Base-by-base conservation (phyloP, 2,888 invertebrate genomes). In the Spialia ferax region DNA sequence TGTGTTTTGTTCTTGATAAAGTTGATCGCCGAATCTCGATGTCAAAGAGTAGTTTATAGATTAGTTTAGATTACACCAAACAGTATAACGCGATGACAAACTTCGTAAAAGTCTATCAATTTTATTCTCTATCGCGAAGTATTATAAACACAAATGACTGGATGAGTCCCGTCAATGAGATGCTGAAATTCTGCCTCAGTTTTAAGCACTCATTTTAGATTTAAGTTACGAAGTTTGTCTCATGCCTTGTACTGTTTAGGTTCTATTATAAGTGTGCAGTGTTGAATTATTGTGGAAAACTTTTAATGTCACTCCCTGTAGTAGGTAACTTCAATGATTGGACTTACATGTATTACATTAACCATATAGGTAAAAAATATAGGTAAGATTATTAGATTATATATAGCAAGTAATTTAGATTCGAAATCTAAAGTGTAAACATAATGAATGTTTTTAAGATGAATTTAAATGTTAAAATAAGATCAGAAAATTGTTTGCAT, bases 1-100 rank as follows among this genome's bases (percentile, higher is more conserved):
- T n/a, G 38, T 38, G 13, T 13, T 13, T 2, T 50, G 20, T 50
- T 50, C 11, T 4, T 32, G 6, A 8, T 32, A 32, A 50, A 50
- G 15, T 22, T 50, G 3, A 22, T 8, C 50, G 22, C 22, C 50
- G 50, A 22, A 48, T 48, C 45, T 20, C 20, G 45, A 20, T 52
- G 52, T 52, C 23, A 52, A 50, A 50, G 23, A 52, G 23, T 52
- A 52, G 23, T 13, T 23, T 52, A 52, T 22, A 50, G 23, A 52
- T 13, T 52, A 52, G 23, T 13, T 23, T 52, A 52, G 18, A 23
- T n/a, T 4, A 1, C 13, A n/a, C 22, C 52, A 10, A 48, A 20
- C 20, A 18, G 18, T 18, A 20, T 48, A 11, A 20, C 45, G 45
- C 1, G 0, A 20, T 11, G 11, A 18, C 48, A 20, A 45, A 1